Percentiles rank a stretch among this genome's conserved stretches.
phyloP scores from a whole-genome alignment of 1,140 invertebrate species.

The Meteorus sp. region DNA sequence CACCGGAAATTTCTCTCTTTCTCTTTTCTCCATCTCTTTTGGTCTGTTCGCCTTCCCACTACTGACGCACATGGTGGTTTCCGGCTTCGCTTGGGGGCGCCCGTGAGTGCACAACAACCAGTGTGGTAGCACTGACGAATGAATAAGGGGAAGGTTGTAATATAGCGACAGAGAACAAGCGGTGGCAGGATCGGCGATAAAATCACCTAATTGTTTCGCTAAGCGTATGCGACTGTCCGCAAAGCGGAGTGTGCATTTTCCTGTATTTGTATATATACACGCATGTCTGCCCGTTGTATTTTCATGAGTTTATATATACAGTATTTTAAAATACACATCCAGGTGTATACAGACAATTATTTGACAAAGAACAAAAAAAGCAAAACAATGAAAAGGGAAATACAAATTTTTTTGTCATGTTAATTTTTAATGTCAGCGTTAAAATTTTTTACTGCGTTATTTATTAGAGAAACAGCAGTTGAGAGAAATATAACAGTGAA shows the following conservation, averaged over 20 bases:
- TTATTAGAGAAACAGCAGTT: no score
- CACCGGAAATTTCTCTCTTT: slow-evolving; percentile 45
- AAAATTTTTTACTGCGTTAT: no score
- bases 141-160: no score
- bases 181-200: slow-evolving; percentile 49
- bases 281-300: slow-evolving; percentile 3
- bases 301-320: neutral
- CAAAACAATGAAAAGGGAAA: no score
- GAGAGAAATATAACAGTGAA: no score
- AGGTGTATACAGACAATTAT: no score
- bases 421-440: no score
- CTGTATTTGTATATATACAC: slow-evolving; percentile 21
- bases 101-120: neutral
- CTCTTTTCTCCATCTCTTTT: neutral
- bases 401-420: no score
- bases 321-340: neutral
- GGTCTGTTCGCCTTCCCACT: neutral
- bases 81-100: slow-evolving; percentile 52
- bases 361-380: no score
- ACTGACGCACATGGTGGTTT: slow-evolving; percentile 42
- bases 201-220: slow-evolving; percentile 60
- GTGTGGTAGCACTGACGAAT: no score
- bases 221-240: slow-evolving; percentile 57
- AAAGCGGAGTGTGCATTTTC: slow-evolving; percentile 26
- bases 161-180: slow-evolving; percentile 46